These are phyloP conservation scores for Anaspis maculata DNA, from an alignment of 2,888 invertebrate species.

Conservation along the genomic window DNA sequence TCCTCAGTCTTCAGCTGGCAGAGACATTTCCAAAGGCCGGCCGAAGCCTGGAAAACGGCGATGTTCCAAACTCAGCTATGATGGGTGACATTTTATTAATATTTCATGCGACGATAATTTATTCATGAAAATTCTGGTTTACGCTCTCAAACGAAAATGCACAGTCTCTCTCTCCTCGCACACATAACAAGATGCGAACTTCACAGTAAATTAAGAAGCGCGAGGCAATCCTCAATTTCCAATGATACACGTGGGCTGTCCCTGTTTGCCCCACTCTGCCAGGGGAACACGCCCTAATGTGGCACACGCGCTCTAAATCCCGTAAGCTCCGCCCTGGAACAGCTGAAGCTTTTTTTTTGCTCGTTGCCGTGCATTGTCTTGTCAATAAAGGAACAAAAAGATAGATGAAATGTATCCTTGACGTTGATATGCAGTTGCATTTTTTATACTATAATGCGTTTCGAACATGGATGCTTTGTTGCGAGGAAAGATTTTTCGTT, in stretches of 20 bases:
- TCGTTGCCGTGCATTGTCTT: slow-evolving; percentile 29
- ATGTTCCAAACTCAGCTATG: no score
- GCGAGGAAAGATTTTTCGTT: no score
- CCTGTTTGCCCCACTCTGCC: no score
- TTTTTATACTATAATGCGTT: slow-evolving; percentile 2
- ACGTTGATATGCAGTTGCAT: slow-evolving; percentile 27
- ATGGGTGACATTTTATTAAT: no score
- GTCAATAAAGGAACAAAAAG: slow-evolving; percentile 30
- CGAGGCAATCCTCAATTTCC: slow-evolving; percentile 12
- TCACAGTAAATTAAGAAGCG: slow-evolving; percentile 10
- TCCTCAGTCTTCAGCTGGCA: no score
- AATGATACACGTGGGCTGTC: no score
- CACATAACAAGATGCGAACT: slow-evolving; percentile 11
- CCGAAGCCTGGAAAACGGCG: no score
- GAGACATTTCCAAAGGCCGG: no score
- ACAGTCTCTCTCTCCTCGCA: no score
- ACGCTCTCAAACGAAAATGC: no score
- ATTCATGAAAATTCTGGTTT: slow-evolving; percentile 13
- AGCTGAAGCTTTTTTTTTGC: slow-evolving; percentile 39
- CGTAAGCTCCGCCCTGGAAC: slow-evolving; percentile 23
- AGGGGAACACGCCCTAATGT: slow-evolving; percentile 20
- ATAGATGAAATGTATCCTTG: slow-evolving; percentile 19
- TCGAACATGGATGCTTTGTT: slow-evolving; percentile 2
- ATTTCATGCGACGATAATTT: slow-evolving; percentile 12
- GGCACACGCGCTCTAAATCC: slow-evolving; percentile 23